A percentile compares a stretch with the other conserved stretches of the same genome.
These are phyloP conservation scores for Phalloptychus januarius DNA, from an alignment of 2,797 vertebrate genomes.

Conservation along the genomic window DNA sequence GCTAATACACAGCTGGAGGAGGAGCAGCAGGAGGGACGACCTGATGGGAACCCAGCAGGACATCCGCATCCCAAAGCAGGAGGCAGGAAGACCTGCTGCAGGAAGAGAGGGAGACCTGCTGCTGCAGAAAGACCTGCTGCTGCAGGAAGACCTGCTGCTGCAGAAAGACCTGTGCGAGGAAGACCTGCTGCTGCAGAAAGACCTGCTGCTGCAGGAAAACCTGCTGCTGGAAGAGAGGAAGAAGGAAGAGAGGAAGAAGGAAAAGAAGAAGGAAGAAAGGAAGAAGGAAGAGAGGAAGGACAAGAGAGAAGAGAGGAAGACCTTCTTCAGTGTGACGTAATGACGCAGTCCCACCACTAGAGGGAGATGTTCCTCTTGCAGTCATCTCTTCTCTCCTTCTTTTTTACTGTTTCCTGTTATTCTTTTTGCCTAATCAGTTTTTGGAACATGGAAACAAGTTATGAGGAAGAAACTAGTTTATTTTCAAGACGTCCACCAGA, in stretches of 20 bases:
- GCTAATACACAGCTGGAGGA: conserved; percentile 64
- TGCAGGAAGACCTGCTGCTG: too few relatives aligned
- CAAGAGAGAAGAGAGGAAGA: not conserved
- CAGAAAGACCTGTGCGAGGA: too few relatives aligned
- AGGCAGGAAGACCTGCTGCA: not conserved
- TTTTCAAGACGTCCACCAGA: not conserved
- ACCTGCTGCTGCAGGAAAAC: too few relatives aligned
- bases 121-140: too few relatives aligned
- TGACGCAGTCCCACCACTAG: conserved; percentile 1
- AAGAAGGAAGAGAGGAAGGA: not conserved
- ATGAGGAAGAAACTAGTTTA: not conserved
- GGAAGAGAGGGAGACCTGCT: not conserved
- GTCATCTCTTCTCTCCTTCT: too few relatives aligned
- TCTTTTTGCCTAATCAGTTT: not conserved
- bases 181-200: too few relatives aligned
- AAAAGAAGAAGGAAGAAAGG: too few relatives aligned
- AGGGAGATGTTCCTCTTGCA: not conserved
- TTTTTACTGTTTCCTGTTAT: not conserved
- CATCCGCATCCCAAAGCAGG: conserved; percentile 50
- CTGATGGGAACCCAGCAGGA: conserved; percentile 29
- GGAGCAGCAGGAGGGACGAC: conserved; percentile 45
- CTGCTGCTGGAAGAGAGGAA: too few relatives aligned
- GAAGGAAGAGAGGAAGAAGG: too few relatives aligned
- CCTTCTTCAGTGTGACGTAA: not conserved
- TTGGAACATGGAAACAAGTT: not conserved